Evolutionary conservation across 1,140 invertebrate species (phyloP), one percentile per base, ranked within the genome.

Genomic region (Pseudoatta argentina): DNA sequence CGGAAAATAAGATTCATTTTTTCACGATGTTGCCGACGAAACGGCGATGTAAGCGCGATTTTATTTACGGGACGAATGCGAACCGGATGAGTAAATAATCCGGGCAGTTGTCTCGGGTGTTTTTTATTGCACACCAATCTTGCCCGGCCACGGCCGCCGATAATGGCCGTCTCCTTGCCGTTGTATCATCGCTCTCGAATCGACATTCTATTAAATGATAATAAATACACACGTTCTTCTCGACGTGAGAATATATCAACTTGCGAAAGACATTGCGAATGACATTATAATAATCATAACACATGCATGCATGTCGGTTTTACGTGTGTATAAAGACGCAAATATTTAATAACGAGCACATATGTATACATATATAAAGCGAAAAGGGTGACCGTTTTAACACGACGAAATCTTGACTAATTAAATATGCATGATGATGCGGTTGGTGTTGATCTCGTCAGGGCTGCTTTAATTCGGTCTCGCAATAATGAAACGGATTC

Each of bases 1-100:
- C 86, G 79, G 89, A 85, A 90, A 90, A 90, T 87, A 85, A 90
- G 89, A 90, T 90, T 90, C 89, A 86, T 85, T 87, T 90, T 79
- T 87, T 85, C 78, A 79, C 86, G 57, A 87, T 71, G 73, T 30
- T 61, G 44, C 44, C 67, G 73, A 27, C 53, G 77, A 87, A 72
- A 59, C 53, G 88, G 73, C 79, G 61, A 85, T 78, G 78, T 69
- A 48, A 89, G 86, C 82, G 85, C 61, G 77, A 86, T 78, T 86
- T 73, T 63, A 51, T 24, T 24, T 89, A 75, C 66, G 85, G 7
- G 77, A 51, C 61, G 44, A 57, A 76, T 73, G 64, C 73, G 39
- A 10, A 73, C 55, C 34, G 67, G 79, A 61, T 72, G 34, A 82
- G 67, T 82, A 73, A 82, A 82, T 82, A 82, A 82, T 61, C 39